Base-by-base conservation (phyloP, 2,797 vertebrate genomes). In the Etheostoma perlongum region DNA sequence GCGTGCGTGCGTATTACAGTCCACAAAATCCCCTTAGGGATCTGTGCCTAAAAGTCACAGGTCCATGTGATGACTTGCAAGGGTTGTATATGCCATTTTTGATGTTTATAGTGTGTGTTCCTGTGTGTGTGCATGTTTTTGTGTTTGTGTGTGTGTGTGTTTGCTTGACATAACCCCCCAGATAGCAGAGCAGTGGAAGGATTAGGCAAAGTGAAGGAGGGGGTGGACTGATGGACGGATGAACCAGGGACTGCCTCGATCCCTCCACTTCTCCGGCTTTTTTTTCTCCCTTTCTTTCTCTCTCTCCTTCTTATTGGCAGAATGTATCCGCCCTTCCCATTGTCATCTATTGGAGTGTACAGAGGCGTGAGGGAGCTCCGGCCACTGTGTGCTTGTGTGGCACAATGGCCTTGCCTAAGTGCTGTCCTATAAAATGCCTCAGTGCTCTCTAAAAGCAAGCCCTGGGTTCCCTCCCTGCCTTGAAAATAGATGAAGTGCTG, bases 391-490 rank as follows among this genome's bases (percentile, higher is more conserved):
- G 91, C 89, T 91, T 90, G 89, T 87, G 76, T 87, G 86, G 78
- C 86, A 94, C 94, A 95, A 94, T 94, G 90, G 91, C 86, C 83
- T 79, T 11, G 91, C 82, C 92, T 95, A 94, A 94, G 93, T 95
- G 93, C 94, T 95, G 93, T 94, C 92, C 94, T 93, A 95, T 94
- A 95, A 95, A 95, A 94, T 92, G 93, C 93, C 94, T 92, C 92
- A 94, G 82, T 94, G 93, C 92, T 84, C 92, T 93, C 85, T 91
- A 93, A 94, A 94, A 92, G 92, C 86, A 79, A 87, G 74, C 83
- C 79, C 81, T 63, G 76, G 80, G 81, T 86, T 91, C 86, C 85
- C 85, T 82, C 78, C 79, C 40, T 64, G 82, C 74, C 90, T 88
- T 83, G 90, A 89, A 89, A 90, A 90, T 81, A 86, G 88, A 91